Evolutionary conservation across 2,797 vertebrate genomes (phyloP).

Genomic region (Zalophus californianus): DNA sequence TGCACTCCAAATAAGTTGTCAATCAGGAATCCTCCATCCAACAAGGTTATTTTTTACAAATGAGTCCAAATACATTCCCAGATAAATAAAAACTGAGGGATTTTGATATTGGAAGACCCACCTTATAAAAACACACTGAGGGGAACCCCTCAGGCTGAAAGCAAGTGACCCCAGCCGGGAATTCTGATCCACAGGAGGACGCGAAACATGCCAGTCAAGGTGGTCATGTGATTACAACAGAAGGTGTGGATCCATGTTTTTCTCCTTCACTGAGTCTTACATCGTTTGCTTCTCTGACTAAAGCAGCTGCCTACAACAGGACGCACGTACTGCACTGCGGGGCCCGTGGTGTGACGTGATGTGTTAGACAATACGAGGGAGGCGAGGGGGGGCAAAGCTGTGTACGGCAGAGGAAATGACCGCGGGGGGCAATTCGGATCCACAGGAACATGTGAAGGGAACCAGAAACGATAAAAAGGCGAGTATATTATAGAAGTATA

Average conservation of each 20-base stretch:
- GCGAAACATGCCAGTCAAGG: neutral
- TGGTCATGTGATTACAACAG: neutral
- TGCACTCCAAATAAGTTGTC: neutral
- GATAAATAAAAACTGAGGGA: neutral
- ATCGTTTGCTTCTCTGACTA: neutral
- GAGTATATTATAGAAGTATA: too few relatives aligned
- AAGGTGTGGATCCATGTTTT: neutral
- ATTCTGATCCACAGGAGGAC: neutral
- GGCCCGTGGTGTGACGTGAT: neutral
- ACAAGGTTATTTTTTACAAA: neutral
- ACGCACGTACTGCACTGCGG: neutral
- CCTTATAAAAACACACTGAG: too few relatives aligned
- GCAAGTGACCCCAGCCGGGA: neutral
- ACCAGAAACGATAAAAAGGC: neutral
- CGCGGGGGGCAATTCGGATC: too few relatives aligned
- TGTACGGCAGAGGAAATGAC: fast-evolving
- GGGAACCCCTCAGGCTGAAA: neutral
- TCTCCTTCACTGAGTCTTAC: neutral
- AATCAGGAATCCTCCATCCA: neutral
- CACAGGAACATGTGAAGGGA: neutral
- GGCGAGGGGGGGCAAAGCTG: fast-evolving
- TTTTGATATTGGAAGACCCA: neutral
- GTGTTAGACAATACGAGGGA: neutral
- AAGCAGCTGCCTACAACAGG: neutral
- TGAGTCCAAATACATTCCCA: neutral